phyloP scores from a whole-genome alignment of 35 echinoderm and acorn worm species.

The Amphiura filiformis region DNA sequence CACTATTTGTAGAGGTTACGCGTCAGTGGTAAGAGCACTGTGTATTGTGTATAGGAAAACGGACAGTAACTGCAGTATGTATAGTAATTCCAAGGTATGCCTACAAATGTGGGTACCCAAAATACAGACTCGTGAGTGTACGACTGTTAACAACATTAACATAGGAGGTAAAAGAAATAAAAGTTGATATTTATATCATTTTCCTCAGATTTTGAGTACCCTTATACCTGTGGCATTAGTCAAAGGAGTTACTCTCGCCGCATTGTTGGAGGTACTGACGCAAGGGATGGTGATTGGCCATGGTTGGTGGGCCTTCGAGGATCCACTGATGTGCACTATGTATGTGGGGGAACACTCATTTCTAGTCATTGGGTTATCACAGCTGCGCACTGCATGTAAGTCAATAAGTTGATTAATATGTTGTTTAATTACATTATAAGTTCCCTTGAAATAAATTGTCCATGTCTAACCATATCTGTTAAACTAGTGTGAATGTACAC shows the following conservation, averaged over 20 bases:
- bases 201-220: neutral
- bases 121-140: too few relatives aligned
- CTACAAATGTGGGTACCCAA: too few relatives aligned
- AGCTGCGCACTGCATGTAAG: constrained; percentile 56
- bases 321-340: constrained; percentile 1
- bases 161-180: too few relatives aligned
- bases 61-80: too few relatives aligned
- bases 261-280: constrained; percentile 38
- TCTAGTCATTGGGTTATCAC: constrained; percentile 49
- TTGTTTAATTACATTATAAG: neutral
- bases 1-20: too few relatives aligned
- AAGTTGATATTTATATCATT: too few relatives aligned
- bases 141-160: too few relatives aligned
- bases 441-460: neutral
- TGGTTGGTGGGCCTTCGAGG: constrained; percentile 47
- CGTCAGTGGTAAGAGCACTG: too few relatives aligned
- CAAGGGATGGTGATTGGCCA: constrained; percentile 42
- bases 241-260: neutral
- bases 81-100: too few relatives aligned
- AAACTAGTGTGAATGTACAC: neutral
- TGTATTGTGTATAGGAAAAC: too few relatives aligned
- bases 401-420: neutral
- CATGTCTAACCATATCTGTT: neutral
- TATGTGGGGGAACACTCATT: constrained; percentile 44
- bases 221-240: neutral